Evolutionary conservation across 2,888 invertebrate species (phyloP).

Genomic region (Drosophila rellima): DNA sequence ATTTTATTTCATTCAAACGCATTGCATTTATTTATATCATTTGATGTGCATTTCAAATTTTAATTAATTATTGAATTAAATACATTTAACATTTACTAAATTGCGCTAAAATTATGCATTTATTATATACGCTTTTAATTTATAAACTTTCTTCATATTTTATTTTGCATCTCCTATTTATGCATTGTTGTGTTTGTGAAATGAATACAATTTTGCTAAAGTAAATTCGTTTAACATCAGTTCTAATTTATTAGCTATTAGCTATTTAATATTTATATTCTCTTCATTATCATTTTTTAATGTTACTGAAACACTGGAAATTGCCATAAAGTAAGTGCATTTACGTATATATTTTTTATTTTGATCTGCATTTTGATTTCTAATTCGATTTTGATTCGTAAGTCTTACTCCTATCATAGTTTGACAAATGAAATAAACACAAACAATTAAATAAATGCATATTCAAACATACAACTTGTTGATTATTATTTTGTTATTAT

Average conservation of each 20-base stretch:
- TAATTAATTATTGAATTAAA: conserved; percentile 60
- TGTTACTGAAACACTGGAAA: conserved; percentile 64
- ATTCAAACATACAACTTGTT: conserved; percentile 17
- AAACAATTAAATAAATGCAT: conserved; percentile 49
- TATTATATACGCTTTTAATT: conserved; percentile 14
- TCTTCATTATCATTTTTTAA: conserved; percentile 18
- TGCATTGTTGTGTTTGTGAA: conserved; percentile 44
- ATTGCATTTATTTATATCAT: conserved; percentile 82
- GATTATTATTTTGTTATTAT: neutral
- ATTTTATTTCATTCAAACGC: conserved; percentile 55
- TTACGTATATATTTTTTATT: conserved; percentile 41
- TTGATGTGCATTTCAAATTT: conserved; percentile 72
- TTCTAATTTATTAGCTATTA: conserved; percentile 74
- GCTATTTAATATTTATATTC: conserved; percentile 47
- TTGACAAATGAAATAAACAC: conserved; percentile 24
- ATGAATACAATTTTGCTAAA: conserved; percentile 82
- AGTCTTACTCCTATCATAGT: conserved; percentile 23
- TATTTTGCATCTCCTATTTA: conserved; percentile 25
- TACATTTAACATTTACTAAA: conserved; percentile 79
- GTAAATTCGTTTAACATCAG: conserved; percentile 85
- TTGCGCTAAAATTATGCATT: conserved; percentile 71
- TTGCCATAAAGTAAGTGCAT: conserved; percentile 74
- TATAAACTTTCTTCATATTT: conserved; percentile 2
- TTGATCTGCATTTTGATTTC: conserved; percentile 29
- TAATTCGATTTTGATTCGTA: conserved; percentile 15